Evolutionary conservation across 1,140 invertebrate genomes (phyloP).

Genomic region (Drosophila elegans): DNA sequence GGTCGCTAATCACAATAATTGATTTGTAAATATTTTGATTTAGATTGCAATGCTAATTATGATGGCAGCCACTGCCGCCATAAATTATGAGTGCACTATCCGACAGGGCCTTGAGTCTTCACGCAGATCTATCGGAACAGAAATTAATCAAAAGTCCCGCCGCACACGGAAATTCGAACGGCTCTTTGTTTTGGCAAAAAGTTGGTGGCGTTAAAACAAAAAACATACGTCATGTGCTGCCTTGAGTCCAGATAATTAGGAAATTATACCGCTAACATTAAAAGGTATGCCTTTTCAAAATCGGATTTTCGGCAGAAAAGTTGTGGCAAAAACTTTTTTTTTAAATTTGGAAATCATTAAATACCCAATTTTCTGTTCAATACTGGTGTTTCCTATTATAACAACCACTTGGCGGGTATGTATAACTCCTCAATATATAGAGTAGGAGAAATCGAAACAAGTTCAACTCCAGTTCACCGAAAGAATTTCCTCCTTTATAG

Average conservation of each 20-base stretch:
- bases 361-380: background rate
- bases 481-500: background rate
- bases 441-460: background rate
- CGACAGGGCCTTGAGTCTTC: slow-evolving; percentile 29
- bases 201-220: background rate
- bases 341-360: too few relatives aligned
- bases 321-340: too few relatives aligned
- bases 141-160: slow-evolving; percentile 31
- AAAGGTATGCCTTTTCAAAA: too few relatives aligned
- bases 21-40: slow-evolving; percentile 81
- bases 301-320: too few relatives aligned
- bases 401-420: background rate
- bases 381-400: background rate
- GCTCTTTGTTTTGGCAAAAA: background rate
- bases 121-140: slow-evolving; percentile 38
- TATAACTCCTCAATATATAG: background rate
- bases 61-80: slow-evolving; percentile 46
- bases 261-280: too few relatives aligned
- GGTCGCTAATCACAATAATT: slow-evolving; percentile 75
- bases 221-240: background rate
- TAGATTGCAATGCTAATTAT: slow-evolving; percentile 69
- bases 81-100: slow-evolving; percentile 52
- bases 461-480: background rate
- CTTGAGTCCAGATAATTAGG: too few relatives aligned
- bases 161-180: background rate